Evolutionary conservation across 2,797 vertebrate species (phyloP).

Genomic region (Hybognathus amarus): DNA sequence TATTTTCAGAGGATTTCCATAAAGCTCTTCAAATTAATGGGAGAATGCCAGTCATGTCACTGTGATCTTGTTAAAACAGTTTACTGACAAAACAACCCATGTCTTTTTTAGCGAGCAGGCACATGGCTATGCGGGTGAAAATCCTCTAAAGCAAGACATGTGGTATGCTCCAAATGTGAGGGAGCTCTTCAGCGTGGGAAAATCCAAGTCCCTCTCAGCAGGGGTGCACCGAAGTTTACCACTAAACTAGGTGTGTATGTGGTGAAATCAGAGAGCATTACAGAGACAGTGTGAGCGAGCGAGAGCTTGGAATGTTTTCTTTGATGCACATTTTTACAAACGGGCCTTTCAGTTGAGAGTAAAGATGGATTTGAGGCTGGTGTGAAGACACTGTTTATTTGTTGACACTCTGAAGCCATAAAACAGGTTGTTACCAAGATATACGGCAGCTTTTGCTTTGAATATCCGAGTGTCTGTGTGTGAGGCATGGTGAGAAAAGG

Average conservation of each 20-base stretch:
- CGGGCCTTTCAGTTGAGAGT: slow-evolving; percentile 47
- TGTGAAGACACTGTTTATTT: slow-evolving; percentile 52
- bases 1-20: slow-evolving; percentile 16
- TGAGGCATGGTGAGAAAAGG: slow-evolving; percentile 55
- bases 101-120: slow-evolving; percentile 40
- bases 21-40: slow-evolving; percentile 8
- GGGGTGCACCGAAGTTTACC: slow-evolving; percentile 64
- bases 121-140: slow-evolving; percentile 44
- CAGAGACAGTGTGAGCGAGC: slow-evolving; percentile 77
- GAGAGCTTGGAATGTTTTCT: slow-evolving; percentile 76
- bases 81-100: slow-evolving; percentile 31
- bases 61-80: slow-evolving; percentile 40
- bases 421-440: slow-evolving; percentile 52
- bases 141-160: slow-evolving; percentile 43
- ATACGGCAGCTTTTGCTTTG: slow-evolving; percentile 58
- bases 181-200: slow-evolving; percentile 71
- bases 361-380: slow-evolving; percentile 17
- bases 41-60: slow-evolving; percentile 32
- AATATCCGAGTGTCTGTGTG: slow-evolving; percentile 42
- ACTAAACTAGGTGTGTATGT: slow-evolving; percentile 68
- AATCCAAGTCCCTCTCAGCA: slow-evolving; percentile 66
- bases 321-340: slow-evolving; percentile 71
- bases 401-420: slow-evolving; percentile 50
- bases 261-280: slow-evolving; percentile 71
- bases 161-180: slow-evolving; percentile 46